Conservation (phyloP, 2,113 vertebrate genomes). For the Myiagra hebetior region DNA sequence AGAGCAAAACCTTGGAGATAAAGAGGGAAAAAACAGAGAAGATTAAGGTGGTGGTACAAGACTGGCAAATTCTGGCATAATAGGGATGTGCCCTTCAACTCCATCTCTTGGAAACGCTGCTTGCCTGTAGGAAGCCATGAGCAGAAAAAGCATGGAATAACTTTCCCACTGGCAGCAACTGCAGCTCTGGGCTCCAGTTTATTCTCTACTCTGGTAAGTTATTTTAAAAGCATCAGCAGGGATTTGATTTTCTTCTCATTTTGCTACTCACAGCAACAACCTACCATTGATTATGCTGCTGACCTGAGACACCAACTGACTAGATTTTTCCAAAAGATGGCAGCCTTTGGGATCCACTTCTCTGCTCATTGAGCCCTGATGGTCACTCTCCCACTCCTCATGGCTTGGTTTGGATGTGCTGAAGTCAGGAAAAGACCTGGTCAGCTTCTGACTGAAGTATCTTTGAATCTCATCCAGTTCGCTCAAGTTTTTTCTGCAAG, state of each 20-base stretch:
- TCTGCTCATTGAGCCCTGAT: background rate
- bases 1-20: background rate
- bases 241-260: background rate
- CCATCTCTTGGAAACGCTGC: background rate
- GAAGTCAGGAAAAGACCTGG: slow-evolving; percentile 68
- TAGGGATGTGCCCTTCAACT: background rate
- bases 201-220: background rate
- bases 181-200: background rate
- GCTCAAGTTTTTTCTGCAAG: slow-evolving; percentile 84
- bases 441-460: slow-evolving; percentile 89
- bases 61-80: background rate
- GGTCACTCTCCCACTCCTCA: background rate
- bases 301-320: slow-evolving; percentile 80
- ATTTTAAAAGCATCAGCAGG: background rate
- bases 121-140: background rate
- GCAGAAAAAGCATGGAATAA: background rate
- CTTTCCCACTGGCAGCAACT: background rate
- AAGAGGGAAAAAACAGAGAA: background rate
- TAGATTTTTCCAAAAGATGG: slow-evolving; percentile 77
- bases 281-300: slow-evolving; percentile 83
- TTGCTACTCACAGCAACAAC: background rate
- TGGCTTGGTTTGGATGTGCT: background rate
- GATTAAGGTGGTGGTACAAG: background rate
- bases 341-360: background rate
- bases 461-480: slow-evolving; percentile 93